Evolutionary conservation across 2,888 invertebrate genomes (phyloP).

Genomic region (Chymomyza procnemis): DNA sequence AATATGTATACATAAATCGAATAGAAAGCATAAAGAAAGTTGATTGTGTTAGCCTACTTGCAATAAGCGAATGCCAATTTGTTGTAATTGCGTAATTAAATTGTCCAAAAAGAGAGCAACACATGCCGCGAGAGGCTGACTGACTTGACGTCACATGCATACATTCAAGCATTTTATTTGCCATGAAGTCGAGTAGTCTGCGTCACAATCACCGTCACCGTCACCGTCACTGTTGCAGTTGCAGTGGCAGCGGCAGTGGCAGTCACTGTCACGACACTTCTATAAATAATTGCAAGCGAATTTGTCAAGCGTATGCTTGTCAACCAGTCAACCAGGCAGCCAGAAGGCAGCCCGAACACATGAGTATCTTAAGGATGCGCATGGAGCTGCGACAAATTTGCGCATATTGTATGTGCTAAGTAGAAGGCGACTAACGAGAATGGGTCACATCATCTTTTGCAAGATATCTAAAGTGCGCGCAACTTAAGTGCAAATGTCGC

Average conservation of each 20-base stretch:
- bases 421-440: neutral
- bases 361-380: constrained; percentile 44
- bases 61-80: neutral
- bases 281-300: constrained; percentile 70
- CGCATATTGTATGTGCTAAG: neutral
- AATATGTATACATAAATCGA: constrained; percentile 52
- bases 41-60: neutral
- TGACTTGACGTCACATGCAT: constrained; percentile 37
- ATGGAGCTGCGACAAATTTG: constrained; percentile 59
- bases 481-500: constrained; percentile 69
- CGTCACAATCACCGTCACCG: constrained; percentile 12
- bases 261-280: constrained; percentile 48
- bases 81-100: constrained; percentile 62
- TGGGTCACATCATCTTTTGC: neutral
- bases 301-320: constrained; percentile 59
- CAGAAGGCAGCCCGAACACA: neutral
- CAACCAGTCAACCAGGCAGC: neutral
- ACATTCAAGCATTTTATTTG: constrained; percentile 44
- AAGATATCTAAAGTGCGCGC: constrained; percentile 49
- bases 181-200: constrained; percentile 53
- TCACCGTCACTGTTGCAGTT: neutral
- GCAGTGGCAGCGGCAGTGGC: neutral
- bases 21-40: constrained; percentile 28
- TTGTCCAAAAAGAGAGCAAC: constrained; percentile 61
- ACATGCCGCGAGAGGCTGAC: neutral